Evolutionary conservation across 2,113 vertebrate genomes (phyloP), one percentile per base, ranked within the genome.

Genomic region (Sinocyclocheilus anophthalmus): DNA sequence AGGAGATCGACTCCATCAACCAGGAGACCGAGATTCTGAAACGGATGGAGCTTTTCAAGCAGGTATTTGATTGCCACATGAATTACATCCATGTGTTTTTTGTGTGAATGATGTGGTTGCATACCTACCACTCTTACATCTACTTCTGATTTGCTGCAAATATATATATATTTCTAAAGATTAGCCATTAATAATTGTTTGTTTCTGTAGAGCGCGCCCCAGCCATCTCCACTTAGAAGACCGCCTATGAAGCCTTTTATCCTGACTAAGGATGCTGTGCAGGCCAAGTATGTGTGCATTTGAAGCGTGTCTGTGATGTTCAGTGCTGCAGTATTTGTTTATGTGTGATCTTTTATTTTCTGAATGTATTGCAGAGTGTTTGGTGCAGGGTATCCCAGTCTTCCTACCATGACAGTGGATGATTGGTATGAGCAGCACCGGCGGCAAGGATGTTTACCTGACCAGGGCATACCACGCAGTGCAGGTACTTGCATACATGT

Each of bases 341-440:
- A 33, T 33, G 11, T 45, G 42, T 10, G 8, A 11, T 45, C 2
- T 45, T 45, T 45, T 6, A 12, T 48, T 48, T 48, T 12, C 11
- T 48, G 45, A 12, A 48, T 48, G 11, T 48, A 12, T 48, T 48
- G 2, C 45, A 48, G 45, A 73, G 98, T 99, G 83, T 97, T 98
- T 87, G 98, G 98, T 8, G 94, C 94, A 4, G 98, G 98, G 0
- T 99, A 99, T 83, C 98, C 98, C 0, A 96, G 97, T 82, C 92
- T 99, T 72, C 90, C 98, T 7, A 96, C 97, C 0, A 97, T 99
- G 97, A 96, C 97, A 0, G 98, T 99, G 85, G 94, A 97, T 42
- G 97, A 99, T 26, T 99, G 98, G 98, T 99, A 99, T 5, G 96
- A 99, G 0, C 96, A 99, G 45, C 97, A 95, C 89, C 92, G 33